A percentile compares a stretch with the other conserved stretches of the same genome.
phyloP scores from a whole-genome alignment of 30 jellyfish, hydroid and myxozoan species.

The Turritopsis dohrnii region DNA sequence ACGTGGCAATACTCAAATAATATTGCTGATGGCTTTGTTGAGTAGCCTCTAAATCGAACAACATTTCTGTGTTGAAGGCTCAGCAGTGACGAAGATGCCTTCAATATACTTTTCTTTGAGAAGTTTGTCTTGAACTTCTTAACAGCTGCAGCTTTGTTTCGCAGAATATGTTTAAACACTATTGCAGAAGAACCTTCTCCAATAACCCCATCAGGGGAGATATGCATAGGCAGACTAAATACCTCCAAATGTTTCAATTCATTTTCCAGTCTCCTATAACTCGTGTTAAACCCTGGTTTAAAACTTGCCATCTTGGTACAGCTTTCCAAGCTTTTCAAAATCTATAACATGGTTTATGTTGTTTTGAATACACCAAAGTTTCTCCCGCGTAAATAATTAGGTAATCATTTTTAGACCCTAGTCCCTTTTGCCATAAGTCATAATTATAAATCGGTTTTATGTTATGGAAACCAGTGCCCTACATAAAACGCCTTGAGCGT shows the following conservation, averaged over 20 bases:
- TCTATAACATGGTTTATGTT: not conserved
- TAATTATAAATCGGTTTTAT: not conserved
- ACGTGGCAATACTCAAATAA: slow-evolving; percentile 19
- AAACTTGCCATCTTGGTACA: not conserved
- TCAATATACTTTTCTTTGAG: not conserved
- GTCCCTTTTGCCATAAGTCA: not conserved
- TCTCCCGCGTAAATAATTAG: not conserved
- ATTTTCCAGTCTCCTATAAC: not conserved
- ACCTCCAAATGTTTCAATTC: not conserved
- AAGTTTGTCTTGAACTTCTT: slow-evolving; percentile 15
- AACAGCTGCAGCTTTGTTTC: slow-evolving; percentile 18
- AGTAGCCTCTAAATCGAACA: slow-evolving; percentile 23
- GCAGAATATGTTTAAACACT: slow-evolving; percentile 4
- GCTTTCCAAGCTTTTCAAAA: not conserved
- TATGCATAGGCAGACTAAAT: not conserved
- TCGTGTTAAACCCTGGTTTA: not conserved
- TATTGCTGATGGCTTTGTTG: slow-evolving; percentile 24
- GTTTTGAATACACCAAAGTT: not conserved
- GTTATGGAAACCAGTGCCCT: not conserved
- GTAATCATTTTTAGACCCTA: not conserved
- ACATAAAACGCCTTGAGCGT: not conserved
- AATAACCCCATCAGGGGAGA: not conserved
- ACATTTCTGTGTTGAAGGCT: slow-evolving; percentile 16
- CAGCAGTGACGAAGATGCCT: not conserved
- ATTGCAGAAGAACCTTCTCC: slow-evolving; percentile 33